phyloP scores from a whole-genome alignment of 2,113 vertebrate species.

The Pristiophorus japonicus region DNA sequence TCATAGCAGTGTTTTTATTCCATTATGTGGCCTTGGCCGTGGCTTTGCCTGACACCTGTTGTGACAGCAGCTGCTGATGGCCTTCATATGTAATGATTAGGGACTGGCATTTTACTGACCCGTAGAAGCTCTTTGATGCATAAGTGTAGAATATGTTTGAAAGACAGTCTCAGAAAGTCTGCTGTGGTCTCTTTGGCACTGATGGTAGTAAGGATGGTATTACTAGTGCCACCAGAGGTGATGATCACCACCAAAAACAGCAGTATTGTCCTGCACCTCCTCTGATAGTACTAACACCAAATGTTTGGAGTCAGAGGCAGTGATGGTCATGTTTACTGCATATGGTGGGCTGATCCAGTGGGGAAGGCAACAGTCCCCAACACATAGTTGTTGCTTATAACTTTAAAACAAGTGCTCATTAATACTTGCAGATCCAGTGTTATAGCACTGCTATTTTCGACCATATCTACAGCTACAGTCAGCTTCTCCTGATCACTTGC shows the following conservation, averaged over 20 bases:
- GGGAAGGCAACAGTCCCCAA: not conserved
- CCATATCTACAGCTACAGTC: not conserved
- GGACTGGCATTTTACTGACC: not conserved
- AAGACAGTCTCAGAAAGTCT: not conserved
- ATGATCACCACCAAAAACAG: not conserved
- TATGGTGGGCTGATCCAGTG: not conserved
- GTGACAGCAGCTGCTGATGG: not conserved
- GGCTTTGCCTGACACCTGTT: not conserved
- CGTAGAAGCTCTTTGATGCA: not conserved
- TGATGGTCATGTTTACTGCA: not conserved
- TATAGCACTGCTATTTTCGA: not conserved
- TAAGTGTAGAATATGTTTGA: not conserved
- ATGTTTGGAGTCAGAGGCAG: not conserved
- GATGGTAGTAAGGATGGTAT: too few relatives aligned
- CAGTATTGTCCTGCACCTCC: too few relatives aligned
- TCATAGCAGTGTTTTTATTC: not conserved
- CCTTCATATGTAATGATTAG: not conserved
- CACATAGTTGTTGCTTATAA: too few relatives aligned
- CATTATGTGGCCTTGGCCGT: not conserved
- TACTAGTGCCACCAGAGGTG: too few relatives aligned
- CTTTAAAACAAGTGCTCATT: not conserved
- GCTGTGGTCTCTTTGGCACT: not conserved
- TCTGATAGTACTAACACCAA: not conserved
- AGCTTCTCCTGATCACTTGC: not conserved
- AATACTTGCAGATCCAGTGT: not conserved